These are phyloP conservation scores for Crypturellus undulatus DNA, from an alignment of 2,113 vertebrate genomes.

Conservation along the genomic window DNA sequence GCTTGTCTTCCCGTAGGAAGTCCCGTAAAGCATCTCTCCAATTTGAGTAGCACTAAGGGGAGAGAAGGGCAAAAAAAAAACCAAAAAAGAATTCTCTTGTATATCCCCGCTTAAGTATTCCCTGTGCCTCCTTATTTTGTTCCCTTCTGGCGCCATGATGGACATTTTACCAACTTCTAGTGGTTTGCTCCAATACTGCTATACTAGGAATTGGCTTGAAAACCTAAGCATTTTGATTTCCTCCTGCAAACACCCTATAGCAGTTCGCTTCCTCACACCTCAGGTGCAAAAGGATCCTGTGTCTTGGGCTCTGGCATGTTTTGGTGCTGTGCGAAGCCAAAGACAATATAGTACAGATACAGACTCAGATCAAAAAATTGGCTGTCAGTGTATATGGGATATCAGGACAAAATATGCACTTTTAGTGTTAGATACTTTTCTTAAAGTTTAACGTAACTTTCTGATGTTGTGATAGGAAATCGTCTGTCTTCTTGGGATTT, in stretches of 20 bases:
- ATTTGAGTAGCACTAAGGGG: not conserved
- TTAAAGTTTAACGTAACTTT: not conserved
- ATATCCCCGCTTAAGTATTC: not conserved
- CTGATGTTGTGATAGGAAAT: not conserved
- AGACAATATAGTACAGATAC: not conserved
- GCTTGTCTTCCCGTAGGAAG: not conserved
- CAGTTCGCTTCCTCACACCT: not conserved
- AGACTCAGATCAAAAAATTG: not conserved
- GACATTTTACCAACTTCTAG: not conserved
- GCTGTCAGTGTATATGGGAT: not conserved
- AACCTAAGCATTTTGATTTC: not conserved
- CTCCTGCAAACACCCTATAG: not conserved
- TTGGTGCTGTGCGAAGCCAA: not conserved
- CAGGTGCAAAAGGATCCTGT: not conserved
- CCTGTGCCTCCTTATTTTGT: not conserved
- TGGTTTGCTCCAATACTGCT: not conserved
- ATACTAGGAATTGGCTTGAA: not conserved
- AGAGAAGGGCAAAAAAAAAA: not conserved
- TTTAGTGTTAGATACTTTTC: not conserved
- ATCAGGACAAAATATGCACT: rapidly evolving
- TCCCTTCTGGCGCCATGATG: not conserved
- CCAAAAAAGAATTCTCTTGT: not conserved
- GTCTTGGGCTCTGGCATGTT: not conserved
- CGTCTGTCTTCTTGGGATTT: not conserved
- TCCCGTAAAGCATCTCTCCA: not conserved